Evolutionary conservation across 2,797 vertebrate species (phyloP).

Genomic region (Lithobates sylvaticus): DNA sequence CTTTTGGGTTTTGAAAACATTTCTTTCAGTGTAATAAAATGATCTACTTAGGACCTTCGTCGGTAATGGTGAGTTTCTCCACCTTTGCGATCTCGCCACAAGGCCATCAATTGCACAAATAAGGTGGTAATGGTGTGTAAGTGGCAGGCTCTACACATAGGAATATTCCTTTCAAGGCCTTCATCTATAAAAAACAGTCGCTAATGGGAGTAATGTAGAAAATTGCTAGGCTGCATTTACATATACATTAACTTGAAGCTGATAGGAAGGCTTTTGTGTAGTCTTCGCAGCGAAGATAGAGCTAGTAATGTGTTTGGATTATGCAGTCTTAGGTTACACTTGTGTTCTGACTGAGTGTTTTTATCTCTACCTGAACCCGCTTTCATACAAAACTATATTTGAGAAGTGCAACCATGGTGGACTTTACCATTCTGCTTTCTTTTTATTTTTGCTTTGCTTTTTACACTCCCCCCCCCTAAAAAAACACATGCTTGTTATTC

Average conservation of each 20-base stretch:
- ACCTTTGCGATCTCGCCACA: constrained; percentile 40
- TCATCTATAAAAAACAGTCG: constrained; percentile 19
- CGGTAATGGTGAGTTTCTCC: constrained; percentile 26
- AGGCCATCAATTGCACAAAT: constrained; percentile 57
- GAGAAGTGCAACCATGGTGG: not conserved
- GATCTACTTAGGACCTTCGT: constrained; percentile 30
- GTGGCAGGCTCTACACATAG: constrained; percentile 10
- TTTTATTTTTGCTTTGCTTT: not conserved
- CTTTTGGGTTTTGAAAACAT: constrained; percentile 19
- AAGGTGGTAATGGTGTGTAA: constrained; percentile 37
- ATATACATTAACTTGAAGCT: constrained; percentile 46
- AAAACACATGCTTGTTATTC: not conserved
- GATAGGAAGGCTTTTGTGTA: not conserved
- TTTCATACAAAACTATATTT: not conserved
- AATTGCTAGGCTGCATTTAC: constrained; percentile 37
- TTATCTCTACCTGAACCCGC: not conserved
- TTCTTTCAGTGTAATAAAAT: constrained; percentile 41
- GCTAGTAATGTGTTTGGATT: constrained; percentile 9
- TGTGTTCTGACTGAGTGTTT: not conserved
- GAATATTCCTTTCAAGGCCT: constrained; percentile 35
- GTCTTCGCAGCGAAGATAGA: not conserved
- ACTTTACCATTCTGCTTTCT: not conserved
- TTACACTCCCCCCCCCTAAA: not conserved
- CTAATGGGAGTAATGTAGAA: constrained; percentile 49
- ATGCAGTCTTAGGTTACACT: not conserved